Evolutionary conservation across 2,113 vertebrate species (phyloP).

Genomic region (Condylura cristata): DNA sequence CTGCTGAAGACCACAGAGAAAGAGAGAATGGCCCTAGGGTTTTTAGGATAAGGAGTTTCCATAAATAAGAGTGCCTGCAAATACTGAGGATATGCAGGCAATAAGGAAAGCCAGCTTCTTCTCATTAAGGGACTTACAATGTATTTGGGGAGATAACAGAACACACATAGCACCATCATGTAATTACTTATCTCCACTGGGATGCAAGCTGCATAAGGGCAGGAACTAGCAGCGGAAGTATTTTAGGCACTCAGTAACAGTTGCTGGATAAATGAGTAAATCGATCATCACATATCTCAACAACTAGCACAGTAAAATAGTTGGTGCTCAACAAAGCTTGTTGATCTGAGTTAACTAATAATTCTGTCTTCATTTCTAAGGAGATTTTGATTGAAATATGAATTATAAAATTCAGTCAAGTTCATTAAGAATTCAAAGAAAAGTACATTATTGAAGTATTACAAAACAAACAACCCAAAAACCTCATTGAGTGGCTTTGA

Average conservation of each 20-base stretch:
- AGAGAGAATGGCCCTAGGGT: neutral
- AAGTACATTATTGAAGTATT: neutral
- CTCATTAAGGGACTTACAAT: neutral
- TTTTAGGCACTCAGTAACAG: neutral
- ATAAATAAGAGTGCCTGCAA: neutral
- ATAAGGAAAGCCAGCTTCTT: neutral
- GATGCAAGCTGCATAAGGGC: neutral
- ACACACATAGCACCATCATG: neutral
- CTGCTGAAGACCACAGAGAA: neutral
- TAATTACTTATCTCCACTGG: neutral
- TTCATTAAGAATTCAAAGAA: neutral
- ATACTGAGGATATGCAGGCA: neutral
- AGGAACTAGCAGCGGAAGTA: neutral
- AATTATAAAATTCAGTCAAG: neutral
- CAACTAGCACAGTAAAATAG: neutral
- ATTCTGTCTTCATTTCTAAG: neutral
- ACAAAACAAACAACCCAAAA: neutral
- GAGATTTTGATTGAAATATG: neutral
- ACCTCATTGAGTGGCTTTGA: neutral
- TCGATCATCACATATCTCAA: neutral
- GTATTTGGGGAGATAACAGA: neutral
- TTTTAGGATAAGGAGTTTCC: neutral
- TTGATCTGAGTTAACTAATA: neutral
- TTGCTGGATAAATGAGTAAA: neutral
- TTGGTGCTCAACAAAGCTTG: neutral